Evolutionary conservation across 2,797 vertebrate genomes (phyloP).

Genomic region (Buphagus erythrorhynchus): DNA sequence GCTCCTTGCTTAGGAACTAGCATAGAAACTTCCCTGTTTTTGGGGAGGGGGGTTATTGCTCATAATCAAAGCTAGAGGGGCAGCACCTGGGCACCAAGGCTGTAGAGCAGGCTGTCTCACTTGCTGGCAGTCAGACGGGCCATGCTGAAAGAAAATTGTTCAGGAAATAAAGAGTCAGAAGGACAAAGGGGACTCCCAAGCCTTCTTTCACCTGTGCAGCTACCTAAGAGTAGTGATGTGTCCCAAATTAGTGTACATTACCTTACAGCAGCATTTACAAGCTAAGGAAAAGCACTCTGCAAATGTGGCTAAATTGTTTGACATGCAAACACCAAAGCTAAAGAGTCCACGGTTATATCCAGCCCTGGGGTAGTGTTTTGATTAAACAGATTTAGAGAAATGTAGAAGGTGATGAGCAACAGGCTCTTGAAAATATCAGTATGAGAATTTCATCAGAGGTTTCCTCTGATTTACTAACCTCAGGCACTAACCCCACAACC

Average conservation of each 20-base stretch:
- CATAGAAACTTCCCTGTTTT: not conserved
- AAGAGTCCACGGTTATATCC: not conserved
- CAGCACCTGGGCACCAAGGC: rapidly evolving
- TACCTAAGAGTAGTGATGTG: not conserved
- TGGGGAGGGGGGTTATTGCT: not conserved
- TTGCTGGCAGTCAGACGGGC: not conserved
- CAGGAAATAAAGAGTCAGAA: not conserved
- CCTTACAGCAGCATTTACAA: not conserved
- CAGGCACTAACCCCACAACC: not conserved
- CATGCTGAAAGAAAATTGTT: not conserved
- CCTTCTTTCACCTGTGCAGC: not conserved
- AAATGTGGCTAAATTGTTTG: not conserved
- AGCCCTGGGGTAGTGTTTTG: not conserved
- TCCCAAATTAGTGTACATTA: not conserved
- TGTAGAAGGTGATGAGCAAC: not conserved
- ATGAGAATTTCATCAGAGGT: not conserved
- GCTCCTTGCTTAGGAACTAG: not conserved
- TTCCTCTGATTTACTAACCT: not conserved
- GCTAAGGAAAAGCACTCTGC: not conserved
- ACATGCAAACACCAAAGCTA: not conserved
- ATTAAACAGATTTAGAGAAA: not conserved
- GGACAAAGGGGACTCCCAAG: not conserved
- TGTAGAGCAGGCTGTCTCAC: not conserved
- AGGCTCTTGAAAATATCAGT: not conserved
- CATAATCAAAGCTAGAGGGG: not conserved